phyloP scores from a whole-genome alignment of 2,888 invertebrate species.

The Ochropleura plecta region DNA sequence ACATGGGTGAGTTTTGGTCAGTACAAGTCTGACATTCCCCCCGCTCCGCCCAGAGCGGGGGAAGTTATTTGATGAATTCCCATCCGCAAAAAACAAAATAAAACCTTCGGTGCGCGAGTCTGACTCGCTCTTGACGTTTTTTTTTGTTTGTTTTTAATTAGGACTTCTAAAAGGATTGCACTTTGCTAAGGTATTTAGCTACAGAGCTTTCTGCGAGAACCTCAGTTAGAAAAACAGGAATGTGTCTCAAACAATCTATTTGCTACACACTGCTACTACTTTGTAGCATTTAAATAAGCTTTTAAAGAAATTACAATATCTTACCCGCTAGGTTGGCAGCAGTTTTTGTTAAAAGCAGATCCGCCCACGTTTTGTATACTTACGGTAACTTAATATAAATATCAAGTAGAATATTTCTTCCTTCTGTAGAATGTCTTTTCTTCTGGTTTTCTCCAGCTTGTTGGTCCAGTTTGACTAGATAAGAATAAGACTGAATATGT shows the following conservation, averaged over 20 bases:
- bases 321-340: conserved; percentile 4
- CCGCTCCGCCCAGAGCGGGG: too few species aligned
- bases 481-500: conserved; percentile 23
- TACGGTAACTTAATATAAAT: conserved; percentile 18
- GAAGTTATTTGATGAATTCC: too few species aligned
- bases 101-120: too few species aligned
- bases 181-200: neutral
- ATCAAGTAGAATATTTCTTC: conserved; percentile 23
- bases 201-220: neutral
- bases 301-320: conserved; percentile 59
- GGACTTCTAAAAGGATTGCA: neutral
- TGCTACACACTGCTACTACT: conserved; percentile 9
- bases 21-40: too few species aligned
- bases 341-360: conserved; percentile 30
- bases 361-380: conserved; percentile 35
- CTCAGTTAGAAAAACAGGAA: neutral
- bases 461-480: conserved; percentile 21
- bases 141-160: too few species aligned
- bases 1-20: too few species aligned
- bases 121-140: too few species aligned
- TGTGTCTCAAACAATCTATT: neutral
- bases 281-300: conserved; percentile 49
- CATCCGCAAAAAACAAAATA: too few species aligned
- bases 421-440: neutral
- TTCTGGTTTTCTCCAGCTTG: neutral